Conservation (phyloP, 2,888 invertebrate species). For the Tortrix viridana region DNA sequence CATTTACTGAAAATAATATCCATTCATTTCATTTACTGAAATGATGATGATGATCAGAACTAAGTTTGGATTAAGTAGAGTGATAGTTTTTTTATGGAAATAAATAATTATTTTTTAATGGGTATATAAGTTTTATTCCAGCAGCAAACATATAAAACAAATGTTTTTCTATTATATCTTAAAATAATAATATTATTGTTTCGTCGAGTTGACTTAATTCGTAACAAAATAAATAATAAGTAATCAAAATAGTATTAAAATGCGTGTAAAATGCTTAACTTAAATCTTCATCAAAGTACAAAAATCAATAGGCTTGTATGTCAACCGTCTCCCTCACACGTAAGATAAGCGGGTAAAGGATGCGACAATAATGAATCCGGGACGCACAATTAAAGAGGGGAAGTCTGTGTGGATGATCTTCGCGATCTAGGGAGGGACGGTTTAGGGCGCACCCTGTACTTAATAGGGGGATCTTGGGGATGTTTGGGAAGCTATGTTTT, state of each 20-base stretch:
- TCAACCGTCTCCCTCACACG: constrained; percentile 42
- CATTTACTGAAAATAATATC: no score
- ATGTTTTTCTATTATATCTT: no score
- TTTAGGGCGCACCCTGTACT: constrained; percentile 46
- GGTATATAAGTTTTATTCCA: no score
- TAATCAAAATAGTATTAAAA: not conserved
- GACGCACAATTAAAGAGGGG: constrained; percentile 81
- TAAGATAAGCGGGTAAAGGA: constrained; percentile 76
- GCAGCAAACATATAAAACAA: no score
- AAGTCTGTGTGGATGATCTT: constrained; percentile 80
- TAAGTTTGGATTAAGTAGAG: no score
- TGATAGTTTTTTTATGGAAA: no score
- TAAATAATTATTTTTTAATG: no score
- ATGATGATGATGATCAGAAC: no score
- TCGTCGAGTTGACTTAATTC: not conserved
- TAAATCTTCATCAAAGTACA: constrained; percentile 22
- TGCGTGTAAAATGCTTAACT: not conserved
- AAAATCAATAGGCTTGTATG: constrained; percentile 33
- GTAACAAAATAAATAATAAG: not conserved
- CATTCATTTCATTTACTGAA: no score
- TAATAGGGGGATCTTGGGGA: constrained; percentile 30
- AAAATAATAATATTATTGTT: not conserved
- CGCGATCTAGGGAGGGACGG: constrained; percentile 57
- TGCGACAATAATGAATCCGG: constrained; percentile 79
- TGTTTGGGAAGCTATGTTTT: not conserved